These are phyloP conservation scores for Lutraria lutraria DNA, from an alignment of 2,888 invertebrate species.

Conservation along the genomic window DNA sequence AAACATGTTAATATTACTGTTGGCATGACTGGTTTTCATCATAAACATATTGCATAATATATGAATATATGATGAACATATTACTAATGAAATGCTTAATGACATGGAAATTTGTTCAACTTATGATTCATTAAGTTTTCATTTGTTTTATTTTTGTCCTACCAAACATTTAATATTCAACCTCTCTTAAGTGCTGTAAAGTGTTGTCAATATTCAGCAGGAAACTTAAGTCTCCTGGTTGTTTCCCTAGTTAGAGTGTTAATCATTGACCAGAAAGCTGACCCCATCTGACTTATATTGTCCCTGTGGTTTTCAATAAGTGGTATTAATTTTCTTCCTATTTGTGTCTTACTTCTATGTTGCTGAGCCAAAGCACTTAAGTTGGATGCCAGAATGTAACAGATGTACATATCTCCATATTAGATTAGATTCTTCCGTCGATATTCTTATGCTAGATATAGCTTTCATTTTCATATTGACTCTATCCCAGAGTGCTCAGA, in stretches of 20 bases:
- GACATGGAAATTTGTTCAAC: not conserved
- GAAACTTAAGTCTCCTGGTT: no score
- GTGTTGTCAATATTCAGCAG: no score
- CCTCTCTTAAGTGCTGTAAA: no score
- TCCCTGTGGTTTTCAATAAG: not conserved
- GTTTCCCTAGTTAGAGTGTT: not conserved
- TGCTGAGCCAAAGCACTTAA: not conserved
- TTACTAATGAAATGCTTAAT: not conserved
- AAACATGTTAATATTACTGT: not conserved
- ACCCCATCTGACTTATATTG: not conserved
- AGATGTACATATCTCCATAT: not conserved
- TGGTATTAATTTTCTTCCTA: not conserved
- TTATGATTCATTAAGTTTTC: not conserved
- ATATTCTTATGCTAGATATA: not conserved
- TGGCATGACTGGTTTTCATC: not conserved
- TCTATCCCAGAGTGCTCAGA: no score
- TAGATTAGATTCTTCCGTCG: not conserved
- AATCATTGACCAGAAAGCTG: not conserved
- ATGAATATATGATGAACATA: not conserved
- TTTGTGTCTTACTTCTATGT: not conserved
- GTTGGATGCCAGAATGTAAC: not conserved
- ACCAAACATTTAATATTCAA: no score
- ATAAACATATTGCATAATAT: not conserved
- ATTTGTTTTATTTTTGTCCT: no score
- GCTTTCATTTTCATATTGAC: no score